phyloP scores from a whole-genome alignment of 2,888 invertebrate species.

The Leucozona laternaria region DNA sequence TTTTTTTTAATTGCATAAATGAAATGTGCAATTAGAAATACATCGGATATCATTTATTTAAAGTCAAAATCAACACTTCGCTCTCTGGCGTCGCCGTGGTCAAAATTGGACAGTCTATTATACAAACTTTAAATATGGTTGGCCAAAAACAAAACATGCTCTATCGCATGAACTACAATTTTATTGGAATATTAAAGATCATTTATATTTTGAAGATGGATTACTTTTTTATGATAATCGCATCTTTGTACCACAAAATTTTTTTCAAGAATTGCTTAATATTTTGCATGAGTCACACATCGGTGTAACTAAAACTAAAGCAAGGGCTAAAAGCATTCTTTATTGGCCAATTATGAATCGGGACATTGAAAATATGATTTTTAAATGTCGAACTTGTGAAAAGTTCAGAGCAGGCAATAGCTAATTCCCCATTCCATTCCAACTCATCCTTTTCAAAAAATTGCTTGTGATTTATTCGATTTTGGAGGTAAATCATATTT shows the following conservation, averaged over 20 bases:
- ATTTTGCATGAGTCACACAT: no score
- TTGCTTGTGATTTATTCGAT: no score
- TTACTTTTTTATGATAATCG: slow-evolving; percentile 26
- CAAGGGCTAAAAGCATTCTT: neutral
- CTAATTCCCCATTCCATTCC: slow-evolving; percentile 1
- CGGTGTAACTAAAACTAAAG: slow-evolving; percentile 11
- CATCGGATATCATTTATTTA: no score
- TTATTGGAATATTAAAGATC: slow-evolving; percentile 34
- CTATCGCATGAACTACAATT: no score
- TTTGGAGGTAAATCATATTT: slow-evolving; percentile 1
- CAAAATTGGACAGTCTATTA: neutral
- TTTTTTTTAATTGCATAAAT: no score
- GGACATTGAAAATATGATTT: slow-evolving; percentile 11
- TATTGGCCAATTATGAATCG: slow-evolving; percentile 38
- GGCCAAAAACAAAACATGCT: no score
- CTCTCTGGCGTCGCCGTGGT: no score
- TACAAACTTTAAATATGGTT: slow-evolving; percentile 8
- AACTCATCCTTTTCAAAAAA: neutral
- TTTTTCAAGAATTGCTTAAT: slow-evolving; percentile 3
- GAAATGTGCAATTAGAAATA: no score
- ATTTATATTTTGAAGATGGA: slow-evolving; percentile 32
- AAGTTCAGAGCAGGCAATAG: no score
- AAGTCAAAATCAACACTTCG: no score
- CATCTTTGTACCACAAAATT: slow-evolving; percentile 23
- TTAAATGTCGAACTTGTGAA: no score